A percentile compares a stretch with the other conserved stretches of the same genome.
Conservation (phyloP, 2,113 vertebrate genomes). For the Cryptomyrus ogoouensis region DNA sequence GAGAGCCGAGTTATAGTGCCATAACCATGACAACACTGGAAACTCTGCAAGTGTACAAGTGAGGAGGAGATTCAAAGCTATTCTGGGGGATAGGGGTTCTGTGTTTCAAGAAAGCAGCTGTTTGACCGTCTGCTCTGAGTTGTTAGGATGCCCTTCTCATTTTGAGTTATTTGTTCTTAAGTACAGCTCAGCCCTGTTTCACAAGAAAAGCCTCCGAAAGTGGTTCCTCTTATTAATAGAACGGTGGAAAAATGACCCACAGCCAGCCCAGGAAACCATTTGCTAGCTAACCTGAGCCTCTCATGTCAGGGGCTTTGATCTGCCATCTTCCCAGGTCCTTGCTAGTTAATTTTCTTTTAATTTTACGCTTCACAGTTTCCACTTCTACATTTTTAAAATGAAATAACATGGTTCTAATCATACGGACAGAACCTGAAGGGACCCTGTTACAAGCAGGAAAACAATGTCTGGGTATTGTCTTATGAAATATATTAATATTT, state of each 20-base stretch:
- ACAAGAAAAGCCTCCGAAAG: not conserved
- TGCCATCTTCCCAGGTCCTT: not conserved
- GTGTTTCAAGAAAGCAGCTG: not conserved
- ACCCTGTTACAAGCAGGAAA: not conserved
- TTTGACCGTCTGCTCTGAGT: not conserved
- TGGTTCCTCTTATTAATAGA: not conserved
- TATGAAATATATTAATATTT: not conserved
- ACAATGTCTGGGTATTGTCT: not conserved
- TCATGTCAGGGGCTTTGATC: not conserved
- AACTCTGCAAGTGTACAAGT: not conserved
- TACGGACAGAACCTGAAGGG: not conserved
- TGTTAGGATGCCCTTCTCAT: not conserved
- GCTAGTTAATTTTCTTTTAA: not conserved
- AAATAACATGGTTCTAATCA: not conserved
- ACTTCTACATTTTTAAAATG: not conserved
- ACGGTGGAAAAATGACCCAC: not conserved
- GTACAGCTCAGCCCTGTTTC: not conserved
- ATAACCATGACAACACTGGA: not conserved
- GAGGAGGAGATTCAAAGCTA: not conserved
- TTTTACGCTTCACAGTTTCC: not conserved
- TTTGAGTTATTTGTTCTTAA: no score
- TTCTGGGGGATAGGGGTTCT: not conserved
- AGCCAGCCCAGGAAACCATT: not conserved
- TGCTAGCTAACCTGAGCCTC: not conserved
- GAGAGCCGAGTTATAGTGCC: not conserved